These are phyloP conservation scores for Cephus runcator DNA, from an alignment of 2,888 invertebrate species.

Conservation along the genomic window DNA sequence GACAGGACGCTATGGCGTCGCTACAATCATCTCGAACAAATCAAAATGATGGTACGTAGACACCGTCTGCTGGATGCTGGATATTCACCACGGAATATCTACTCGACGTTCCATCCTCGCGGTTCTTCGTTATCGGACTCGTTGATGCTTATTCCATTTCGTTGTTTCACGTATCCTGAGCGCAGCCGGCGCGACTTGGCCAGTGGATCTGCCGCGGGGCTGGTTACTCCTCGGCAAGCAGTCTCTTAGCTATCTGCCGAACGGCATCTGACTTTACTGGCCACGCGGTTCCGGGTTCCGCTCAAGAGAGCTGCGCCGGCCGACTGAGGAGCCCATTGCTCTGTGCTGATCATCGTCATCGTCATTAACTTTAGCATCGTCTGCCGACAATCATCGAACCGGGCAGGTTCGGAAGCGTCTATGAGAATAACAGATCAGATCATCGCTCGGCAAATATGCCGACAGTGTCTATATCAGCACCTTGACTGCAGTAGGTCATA, in stretches of 20 bases:
- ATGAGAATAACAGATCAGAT: neutral
- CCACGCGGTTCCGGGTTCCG: neutral
- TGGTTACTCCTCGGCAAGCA: neutral
- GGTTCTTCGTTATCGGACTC: neutral
- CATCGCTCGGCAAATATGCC: neutral
- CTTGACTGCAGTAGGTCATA: neutral
- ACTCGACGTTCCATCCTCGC: neutral
- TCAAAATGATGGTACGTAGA: neutral
- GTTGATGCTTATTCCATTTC: neutral
- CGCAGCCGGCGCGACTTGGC: neutral
- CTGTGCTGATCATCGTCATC: neutral
- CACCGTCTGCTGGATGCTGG: neutral
- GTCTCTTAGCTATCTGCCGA: neutral
- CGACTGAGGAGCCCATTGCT: too few relatives aligned
- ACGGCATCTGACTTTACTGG: neutral
- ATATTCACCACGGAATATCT: neutral
- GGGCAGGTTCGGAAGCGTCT: neutral
- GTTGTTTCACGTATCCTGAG: neutral
- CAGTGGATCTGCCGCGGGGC: neutral
- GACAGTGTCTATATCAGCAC: neutral
- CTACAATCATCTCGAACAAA: neutral
- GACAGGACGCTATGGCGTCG: neutral
- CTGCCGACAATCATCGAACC: neutral
- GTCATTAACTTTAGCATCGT: neutral
- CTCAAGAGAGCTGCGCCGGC: neutral